These are phyloP conservation scores for Drosophila antonietae DNA, from an alignment of 2,888 invertebrate species.

Conservation along the genomic window DNA sequence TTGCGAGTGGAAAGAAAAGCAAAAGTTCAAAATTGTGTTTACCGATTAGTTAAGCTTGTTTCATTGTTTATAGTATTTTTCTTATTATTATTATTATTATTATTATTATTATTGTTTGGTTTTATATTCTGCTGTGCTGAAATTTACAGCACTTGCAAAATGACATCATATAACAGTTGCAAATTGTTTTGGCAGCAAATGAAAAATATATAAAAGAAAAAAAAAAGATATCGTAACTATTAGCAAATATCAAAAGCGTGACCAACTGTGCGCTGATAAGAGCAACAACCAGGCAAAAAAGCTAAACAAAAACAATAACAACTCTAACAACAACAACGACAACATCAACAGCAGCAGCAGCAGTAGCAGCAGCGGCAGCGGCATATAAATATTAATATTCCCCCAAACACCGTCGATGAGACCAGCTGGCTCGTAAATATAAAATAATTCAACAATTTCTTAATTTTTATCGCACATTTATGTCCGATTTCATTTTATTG, in stretches of 20 bases:
- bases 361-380: conserved; percentile 14
- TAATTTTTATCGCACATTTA: conserved; percentile 72
- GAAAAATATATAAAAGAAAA: conserved; percentile 39
- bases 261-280: conserved; percentile 72
- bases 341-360: conserved; percentile 17
- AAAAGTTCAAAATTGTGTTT: conserved; percentile 60
- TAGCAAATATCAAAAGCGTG: conserved; percentile 73
- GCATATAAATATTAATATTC: conserved; percentile 57
- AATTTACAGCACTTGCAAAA: conserved; percentile 74
- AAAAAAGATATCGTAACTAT: conserved; percentile 58
- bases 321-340: conserved; percentile 30
- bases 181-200: conserved; percentile 76
- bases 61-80: conserved; percentile 35
- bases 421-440: conserved; percentile 47
- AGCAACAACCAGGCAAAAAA: conserved; percentile 48
- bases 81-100: conserved; percentile 14
- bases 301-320: conserved; percentile 30
- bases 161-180: conserved; percentile 69
- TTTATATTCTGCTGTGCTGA: conserved; percentile 25
- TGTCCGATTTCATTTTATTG: conserved; percentile 56
- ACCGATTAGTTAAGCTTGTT: conserved; percentile 70
- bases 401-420: neutral
- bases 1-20: conserved; percentile 40
- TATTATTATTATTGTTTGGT: conserved; percentile 18
- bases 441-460: conserved; percentile 77